Evolutionary conservation across 2,797 vertebrate species (phyloP).

Genomic region (Halcyon badia): DNA sequence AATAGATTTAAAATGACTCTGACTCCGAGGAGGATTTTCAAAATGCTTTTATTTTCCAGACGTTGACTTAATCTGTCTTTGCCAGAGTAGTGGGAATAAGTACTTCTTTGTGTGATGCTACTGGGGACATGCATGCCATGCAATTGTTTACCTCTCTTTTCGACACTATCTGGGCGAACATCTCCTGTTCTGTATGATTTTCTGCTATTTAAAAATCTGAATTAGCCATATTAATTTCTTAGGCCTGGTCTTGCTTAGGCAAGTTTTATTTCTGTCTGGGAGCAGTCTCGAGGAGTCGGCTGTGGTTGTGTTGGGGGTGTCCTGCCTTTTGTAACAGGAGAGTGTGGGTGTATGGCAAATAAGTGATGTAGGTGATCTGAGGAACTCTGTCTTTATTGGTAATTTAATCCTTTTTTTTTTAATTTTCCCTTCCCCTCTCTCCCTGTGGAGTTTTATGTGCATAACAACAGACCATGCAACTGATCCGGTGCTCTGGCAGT

Average conservation of each 20-base stretch:
- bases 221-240: neutral
- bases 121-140: fast-evolving
- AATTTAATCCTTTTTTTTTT: neutral
- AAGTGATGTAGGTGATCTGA: neutral
- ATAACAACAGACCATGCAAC: neutral
- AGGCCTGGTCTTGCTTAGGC: neutral
- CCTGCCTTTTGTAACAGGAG: neutral
- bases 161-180: neutral
- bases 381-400: neutral
- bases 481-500: fast-evolving
- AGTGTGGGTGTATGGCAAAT: neutral
- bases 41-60: neutral
- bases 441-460: fast-evolving
- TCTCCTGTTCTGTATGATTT: neutral
- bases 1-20: neutral
- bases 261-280: neutral
- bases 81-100: neutral
- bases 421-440: neutral
- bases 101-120: neutral
- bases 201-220: neutral
- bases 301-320: neutral
- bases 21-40: neutral
- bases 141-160: neutral
- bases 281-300: neutral
- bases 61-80: fast-evolving